Evolutionary conservation across 2,113 vertebrate species (phyloP).

Genomic region (Chrysemys picta): DNA sequence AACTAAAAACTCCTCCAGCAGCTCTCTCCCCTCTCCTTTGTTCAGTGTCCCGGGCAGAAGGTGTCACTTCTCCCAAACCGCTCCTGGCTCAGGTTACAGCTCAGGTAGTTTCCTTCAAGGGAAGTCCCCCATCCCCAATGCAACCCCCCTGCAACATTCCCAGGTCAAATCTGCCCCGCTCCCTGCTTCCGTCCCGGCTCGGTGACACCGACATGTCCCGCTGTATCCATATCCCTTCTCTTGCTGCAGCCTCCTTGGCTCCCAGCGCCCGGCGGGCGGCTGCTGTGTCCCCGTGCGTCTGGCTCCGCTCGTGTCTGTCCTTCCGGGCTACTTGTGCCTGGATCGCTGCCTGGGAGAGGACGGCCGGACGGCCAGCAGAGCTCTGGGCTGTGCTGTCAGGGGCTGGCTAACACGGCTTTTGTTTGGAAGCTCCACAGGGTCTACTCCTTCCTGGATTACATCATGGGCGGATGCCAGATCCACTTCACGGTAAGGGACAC

Average conservation of each 20-base stretch:
- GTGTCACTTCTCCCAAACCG: too few species aligned
- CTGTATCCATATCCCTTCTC: background rate
- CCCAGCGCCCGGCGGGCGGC: background rate
- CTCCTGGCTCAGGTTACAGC: too few species aligned
- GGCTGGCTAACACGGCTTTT: background rate
- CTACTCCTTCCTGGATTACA: constrained; percentile 96
- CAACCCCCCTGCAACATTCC: too few species aligned
- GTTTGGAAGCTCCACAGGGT: constrained; percentile 90
- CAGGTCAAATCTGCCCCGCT: too few species aligned
- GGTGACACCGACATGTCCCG: background rate
- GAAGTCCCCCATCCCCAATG: too few species aligned
- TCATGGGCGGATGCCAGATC: constrained; percentile 98
- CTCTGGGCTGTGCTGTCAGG: accelerated
- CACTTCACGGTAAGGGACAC: constrained; percentile 91
- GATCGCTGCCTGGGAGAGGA: background rate
- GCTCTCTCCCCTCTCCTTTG: too few species aligned
- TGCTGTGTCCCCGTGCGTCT: background rate
- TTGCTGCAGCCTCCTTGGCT: background rate
- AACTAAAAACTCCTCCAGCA: too few species aligned
- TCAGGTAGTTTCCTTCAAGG: too few species aligned
- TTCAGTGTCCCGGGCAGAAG: too few species aligned
- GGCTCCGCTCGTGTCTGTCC: background rate
- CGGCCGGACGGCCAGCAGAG: background rate
- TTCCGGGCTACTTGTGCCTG: background rate
- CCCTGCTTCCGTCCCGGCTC: background rate